Percentiles rank a stretch among this genome's conserved stretches.
These are phyloP conservation scores for Steinernema hermaphroditum DNA, from an alignment of 2,888 invertebrate species.

Conservation along the genomic window DNA sequence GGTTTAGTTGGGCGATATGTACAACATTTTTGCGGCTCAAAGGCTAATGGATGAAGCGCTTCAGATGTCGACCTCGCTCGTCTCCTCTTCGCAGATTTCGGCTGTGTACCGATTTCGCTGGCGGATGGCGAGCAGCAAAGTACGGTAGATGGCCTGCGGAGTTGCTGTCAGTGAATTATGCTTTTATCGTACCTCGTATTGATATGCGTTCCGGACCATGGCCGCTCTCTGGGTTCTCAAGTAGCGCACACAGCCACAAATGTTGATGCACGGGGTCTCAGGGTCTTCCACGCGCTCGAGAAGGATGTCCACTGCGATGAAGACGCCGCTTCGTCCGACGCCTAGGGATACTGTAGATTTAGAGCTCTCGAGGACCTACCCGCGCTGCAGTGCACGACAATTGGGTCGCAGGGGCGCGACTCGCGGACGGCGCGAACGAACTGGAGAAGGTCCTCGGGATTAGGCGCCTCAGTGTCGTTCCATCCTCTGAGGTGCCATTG, in stretches of 20 bases:
- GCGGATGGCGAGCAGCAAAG: constrained; percentile 47
- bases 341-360: constrained; percentile 40
- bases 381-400: constrained; percentile 59
- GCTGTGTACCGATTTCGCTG: constrained; percentile 10
- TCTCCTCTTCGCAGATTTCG: constrained; percentile 19
- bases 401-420: constrained; percentile 45
- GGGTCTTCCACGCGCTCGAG: constrained; percentile 38
- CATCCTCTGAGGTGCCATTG: constrained; percentile 59
- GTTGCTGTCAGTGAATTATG: too few relatives aligned
- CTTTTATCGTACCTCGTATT: too few relatives aligned
- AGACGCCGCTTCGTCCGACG: constrained; percentile 63
- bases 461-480: constrained; percentile 45
- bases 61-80: constrained; percentile 6
- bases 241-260: constrained; percentile 38
- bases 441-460: constrained; percentile 42
- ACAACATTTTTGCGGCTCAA: too few relatives aligned
- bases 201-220: constrained; percentile 49
- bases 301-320: constrained; percentile 53
- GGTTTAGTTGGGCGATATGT: too few relatives aligned
- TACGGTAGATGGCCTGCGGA: constrained; percentile 47
- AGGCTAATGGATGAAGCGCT: too few relatives aligned
- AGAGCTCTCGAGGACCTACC: constrained; percentile 29
- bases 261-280: constrained; percentile 35
- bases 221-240: constrained; percentile 38
- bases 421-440: constrained; percentile 42